Conservation (phyloP, 2,113 vertebrate species). For the Macrotis lagotis region DNA sequence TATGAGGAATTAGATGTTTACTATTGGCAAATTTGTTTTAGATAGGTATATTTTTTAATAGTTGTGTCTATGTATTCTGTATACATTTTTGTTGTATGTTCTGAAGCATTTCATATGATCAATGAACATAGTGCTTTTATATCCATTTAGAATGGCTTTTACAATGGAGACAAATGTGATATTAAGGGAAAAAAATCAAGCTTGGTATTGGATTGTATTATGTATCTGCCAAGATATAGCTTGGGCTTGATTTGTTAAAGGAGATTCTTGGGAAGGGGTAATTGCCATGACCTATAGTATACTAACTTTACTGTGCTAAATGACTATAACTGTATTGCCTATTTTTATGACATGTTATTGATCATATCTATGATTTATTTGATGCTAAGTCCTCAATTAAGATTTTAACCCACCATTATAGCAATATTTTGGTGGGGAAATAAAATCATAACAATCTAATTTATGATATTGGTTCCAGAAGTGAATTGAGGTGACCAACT, state of each 20-base stretch:
- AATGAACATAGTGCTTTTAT: background rate
- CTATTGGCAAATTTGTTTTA: background rate
- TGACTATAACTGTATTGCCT: conserved; percentile 11
- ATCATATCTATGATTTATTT: background rate
- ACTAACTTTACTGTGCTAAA: background rate
- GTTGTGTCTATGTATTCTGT: background rate
- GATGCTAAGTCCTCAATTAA: background rate
- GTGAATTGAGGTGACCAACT: conserved; percentile 4
- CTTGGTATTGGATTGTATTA: background rate
- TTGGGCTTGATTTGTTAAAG: background rate
- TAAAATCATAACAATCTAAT: background rate
- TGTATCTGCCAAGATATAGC: background rate
- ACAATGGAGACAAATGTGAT: background rate
- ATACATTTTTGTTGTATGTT: background rate
- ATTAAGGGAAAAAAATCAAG: background rate
- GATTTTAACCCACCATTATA: background rate
- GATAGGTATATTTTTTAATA: background rate
- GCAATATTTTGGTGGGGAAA: conserved; percentile 1
- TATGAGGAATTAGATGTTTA: background rate
- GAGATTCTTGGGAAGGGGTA: background rate
- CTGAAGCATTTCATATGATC: background rate
- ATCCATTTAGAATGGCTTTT: background rate
- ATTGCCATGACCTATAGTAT: background rate
- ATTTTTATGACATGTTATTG: background rate
- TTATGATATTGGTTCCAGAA: conserved; percentile 25